Percentiles rank a stretch among this genome's conserved stretches.
Evolutionary conservation across 2,113 vertebrate species (phyloP).

Genomic region (Sitta europaea): DNA sequence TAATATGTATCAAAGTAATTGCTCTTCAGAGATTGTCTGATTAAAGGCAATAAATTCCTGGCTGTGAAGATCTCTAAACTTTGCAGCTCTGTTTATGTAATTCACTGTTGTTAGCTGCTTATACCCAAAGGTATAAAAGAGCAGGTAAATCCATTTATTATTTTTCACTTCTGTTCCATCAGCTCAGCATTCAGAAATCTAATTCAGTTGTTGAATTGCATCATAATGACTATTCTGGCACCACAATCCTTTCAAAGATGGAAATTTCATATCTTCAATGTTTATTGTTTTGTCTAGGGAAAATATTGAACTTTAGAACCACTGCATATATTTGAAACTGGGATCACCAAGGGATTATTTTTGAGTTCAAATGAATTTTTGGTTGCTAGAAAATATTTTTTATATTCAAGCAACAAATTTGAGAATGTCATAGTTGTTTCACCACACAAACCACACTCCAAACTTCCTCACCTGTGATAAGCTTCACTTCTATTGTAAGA

Average conservation of each 20-base stretch:
- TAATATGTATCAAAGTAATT: neutral
- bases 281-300: slow-evolving; percentile 43
- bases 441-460: neutral
- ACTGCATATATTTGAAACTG: neutral
- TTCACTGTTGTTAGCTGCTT: neutral
- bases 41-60: neutral
- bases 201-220: slow-evolving; percentile 25
- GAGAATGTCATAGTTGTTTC: neutral
- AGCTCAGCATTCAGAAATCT: slow-evolving; percentile 28
- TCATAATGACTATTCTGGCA: neutral
- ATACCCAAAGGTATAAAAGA: neutral
- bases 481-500: neutral
- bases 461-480: neutral
- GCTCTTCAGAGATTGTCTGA: neutral
- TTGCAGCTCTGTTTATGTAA: neutral
- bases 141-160: slow-evolving; percentile 17
- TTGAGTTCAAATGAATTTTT: neutral
- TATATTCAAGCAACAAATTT: neutral
- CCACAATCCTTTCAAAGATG: slow-evolving; percentile 1
- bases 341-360: neutral
- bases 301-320: slow-evolving; percentile 1
- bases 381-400: neutral
- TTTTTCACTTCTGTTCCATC: slow-evolving; percentile 14
- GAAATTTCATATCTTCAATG: slow-evolving; percentile 25
- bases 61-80: neutral